These are phyloP conservation scores for Melitaea athalia DNA, from an alignment of 2,888 invertebrate genomes.

Conservation along the genomic window DNA sequence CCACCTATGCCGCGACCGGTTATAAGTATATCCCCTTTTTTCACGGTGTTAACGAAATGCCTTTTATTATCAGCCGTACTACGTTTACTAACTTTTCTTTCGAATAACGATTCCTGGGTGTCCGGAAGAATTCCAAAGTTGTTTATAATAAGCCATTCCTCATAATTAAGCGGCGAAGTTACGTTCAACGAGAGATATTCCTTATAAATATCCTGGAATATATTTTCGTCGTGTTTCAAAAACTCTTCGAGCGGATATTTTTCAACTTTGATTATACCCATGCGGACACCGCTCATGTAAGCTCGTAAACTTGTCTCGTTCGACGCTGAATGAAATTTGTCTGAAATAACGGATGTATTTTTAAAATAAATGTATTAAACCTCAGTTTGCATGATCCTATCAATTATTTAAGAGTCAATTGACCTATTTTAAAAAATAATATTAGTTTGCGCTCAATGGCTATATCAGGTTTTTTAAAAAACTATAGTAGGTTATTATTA, in stretches of 20 bases:
- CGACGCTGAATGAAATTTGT: slow-evolving; percentile 40
- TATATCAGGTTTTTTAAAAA: neutral
- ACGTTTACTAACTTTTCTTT: slow-evolving; percentile 56
- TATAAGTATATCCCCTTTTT: slow-evolving; percentile 58
- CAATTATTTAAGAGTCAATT: slow-evolving; percentile 25
- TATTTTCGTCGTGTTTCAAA: slow-evolving; percentile 54
- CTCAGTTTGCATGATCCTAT: slow-evolving; percentile 12
- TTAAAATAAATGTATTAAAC: slow-evolving; percentile 15
- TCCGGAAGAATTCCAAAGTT: slow-evolving; percentile 61
- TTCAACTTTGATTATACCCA: slow-evolving; percentile 64
- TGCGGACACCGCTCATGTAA: slow-evolving; percentile 55
- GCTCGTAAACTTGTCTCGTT: slow-evolving; percentile 49
- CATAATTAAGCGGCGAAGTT: slow-evolving; percentile 55
- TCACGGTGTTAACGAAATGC: slow-evolving; percentile 55
- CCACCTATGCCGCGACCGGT: slow-evolving; percentile 51
- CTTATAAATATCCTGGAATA: slow-evolving; percentile 57
- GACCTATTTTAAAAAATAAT: slow-evolving; percentile 20
- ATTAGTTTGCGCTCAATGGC: neutral
- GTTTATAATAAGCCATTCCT: slow-evolving; percentile 64
- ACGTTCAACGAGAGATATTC: slow-evolving; percentile 52
- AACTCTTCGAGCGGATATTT: slow-evolving; percentile 63
- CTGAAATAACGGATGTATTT: slow-evolving; percentile 45
- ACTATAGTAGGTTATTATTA: too few species aligned
- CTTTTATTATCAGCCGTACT: slow-evolving; percentile 57
- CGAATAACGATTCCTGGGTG: slow-evolving; percentile 58